Conservation (phyloP, 2,113 vertebrate species). For the Engystomops pustulosus region DNA sequence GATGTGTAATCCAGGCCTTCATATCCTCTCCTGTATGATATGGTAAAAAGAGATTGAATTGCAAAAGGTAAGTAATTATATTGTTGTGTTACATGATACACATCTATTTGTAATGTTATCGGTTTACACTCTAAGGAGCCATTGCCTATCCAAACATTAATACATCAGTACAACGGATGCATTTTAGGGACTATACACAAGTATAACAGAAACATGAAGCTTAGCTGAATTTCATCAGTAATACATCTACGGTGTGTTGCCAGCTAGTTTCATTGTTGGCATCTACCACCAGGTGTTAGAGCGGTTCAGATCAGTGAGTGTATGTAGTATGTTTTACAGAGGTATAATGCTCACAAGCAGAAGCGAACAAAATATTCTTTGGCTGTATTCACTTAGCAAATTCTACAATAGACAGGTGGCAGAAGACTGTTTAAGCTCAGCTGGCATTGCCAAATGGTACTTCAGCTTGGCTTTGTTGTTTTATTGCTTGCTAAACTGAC, state of each 20-base stretch:
- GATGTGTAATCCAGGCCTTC: neutral
- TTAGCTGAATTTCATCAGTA: slow-evolving; percentile 3
- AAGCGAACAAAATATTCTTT: slow-evolving; percentile 18
- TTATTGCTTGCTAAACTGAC: slow-evolving; percentile 26
- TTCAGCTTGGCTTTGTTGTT: slow-evolving; percentile 30
- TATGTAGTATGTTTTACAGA: slow-evolving; percentile 1
- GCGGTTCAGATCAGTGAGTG: neutral
- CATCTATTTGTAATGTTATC: slow-evolving; percentile 57
- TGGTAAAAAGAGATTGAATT: neutral
- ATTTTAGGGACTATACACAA: slow-evolving; percentile 60
- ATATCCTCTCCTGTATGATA: neutral
- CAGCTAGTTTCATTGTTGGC: neutral
- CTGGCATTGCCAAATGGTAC: slow-evolving; percentile 28
- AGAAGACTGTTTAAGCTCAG: slow-evolving; percentile 34
- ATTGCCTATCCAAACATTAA: slow-evolving; percentile 67
- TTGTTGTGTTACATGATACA: slow-evolving; percentile 55
- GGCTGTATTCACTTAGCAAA: slow-evolving; percentile 21
- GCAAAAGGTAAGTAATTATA: neutral
- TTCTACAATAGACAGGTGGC: slow-evolving; percentile 47
- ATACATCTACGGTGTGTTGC: neutral
- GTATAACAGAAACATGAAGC: slow-evolving; percentile 49
- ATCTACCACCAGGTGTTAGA: slow-evolving; percentile 7
- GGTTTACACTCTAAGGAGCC: slow-evolving; percentile 73
- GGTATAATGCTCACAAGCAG: neutral
- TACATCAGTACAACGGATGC: slow-evolving; percentile 62